A percentile compares a stretch with the other conserved stretches of the same genome.
These are phyloP conservation scores for Blastobasis adustella DNA, from an alignment of 2,888 invertebrate genomes.

Conservation along the genomic window DNA sequence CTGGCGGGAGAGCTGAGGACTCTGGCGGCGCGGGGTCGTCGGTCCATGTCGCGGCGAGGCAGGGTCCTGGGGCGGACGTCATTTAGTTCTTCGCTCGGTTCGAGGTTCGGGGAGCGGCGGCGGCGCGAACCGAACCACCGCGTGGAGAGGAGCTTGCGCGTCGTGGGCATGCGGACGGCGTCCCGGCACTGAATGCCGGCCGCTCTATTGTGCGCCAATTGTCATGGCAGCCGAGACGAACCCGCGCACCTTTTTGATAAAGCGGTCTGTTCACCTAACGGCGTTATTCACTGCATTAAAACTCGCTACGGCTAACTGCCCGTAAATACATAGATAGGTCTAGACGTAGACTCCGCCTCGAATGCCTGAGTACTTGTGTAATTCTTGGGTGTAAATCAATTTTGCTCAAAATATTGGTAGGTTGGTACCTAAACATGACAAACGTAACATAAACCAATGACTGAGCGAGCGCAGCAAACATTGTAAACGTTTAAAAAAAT, in stretches of 20 bases:
- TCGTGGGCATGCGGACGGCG: conserved; percentile 60
- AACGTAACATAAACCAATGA: too few species aligned
- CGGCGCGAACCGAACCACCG: conserved; percentile 55
- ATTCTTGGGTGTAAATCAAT: too few species aligned
- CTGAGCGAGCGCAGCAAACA: too few species aligned
- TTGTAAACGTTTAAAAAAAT: too few species aligned
- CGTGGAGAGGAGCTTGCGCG: conserved; percentile 53
- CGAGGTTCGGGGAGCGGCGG: conserved; percentile 19
- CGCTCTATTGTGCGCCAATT: conserved; percentile 52
- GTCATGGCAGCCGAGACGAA: conserved; percentile 37
- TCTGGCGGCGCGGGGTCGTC: conserved; percentile 41
- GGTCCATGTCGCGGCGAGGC: conserved; percentile 40
- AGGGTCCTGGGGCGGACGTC: conserved; percentile 30
- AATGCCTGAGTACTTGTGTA: too few species aligned
- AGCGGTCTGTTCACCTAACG: not conserved
- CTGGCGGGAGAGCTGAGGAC: conserved; percentile 35
- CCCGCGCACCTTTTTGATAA: conserved; percentile 16
- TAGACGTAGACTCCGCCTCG: too few species aligned
- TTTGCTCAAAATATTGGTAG: too few species aligned
- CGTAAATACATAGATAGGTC: too few species aligned
- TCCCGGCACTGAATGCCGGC: conserved; percentile 38
- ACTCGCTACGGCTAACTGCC: too few species aligned
- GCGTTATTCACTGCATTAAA: too few species aligned
- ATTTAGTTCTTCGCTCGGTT: conserved; percentile 37
- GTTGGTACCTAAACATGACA: too few species aligned